Percentiles rank a stretch among this genome's conserved stretches.
Conservation (phyloP, 2,888 invertebrate genomes). For the Temnothorax ravouxi region DNA sequence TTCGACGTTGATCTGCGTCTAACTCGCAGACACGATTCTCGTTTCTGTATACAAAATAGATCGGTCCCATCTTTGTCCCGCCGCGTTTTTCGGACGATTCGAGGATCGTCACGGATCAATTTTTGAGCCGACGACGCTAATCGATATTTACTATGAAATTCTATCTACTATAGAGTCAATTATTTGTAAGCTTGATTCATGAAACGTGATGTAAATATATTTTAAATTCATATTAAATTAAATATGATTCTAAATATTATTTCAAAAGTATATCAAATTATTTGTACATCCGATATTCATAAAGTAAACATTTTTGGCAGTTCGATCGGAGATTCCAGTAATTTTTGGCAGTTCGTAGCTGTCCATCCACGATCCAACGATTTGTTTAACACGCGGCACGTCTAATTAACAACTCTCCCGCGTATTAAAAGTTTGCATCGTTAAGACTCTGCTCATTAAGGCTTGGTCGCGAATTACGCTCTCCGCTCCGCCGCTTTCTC, state of each 20-base stretch:
- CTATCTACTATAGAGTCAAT: background rate
- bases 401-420: slow-evolving; percentile 36
- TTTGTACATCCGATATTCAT: background rate
- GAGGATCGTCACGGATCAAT: slow-evolving; percentile 35
- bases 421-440: slow-evolving; percentile 35
- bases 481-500: slow-evolving; percentile 16
- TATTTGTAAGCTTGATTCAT: background rate
- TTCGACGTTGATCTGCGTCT: slow-evolving; percentile 62
- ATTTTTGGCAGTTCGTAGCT: slow-evolving; percentile 7
- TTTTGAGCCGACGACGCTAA: slow-evolving; percentile 25
- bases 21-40: slow-evolving; percentile 58
- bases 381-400: slow-evolving; percentile 16
- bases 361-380: slow-evolving; percentile 30
- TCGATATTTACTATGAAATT: slow-evolving; percentile 25
- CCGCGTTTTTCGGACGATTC: slow-evolving; percentile 17
- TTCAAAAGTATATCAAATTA: background rate
- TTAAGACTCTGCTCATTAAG: slow-evolving; percentile 40
- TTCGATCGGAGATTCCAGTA: background rate
- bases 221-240: background rate
- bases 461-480: slow-evolving; percentile 52
- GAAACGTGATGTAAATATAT: background rate
- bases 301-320: background rate
- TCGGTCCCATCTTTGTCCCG: slow-evolving; percentile 46
- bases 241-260: background rate
- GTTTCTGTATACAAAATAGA: slow-evolving; percentile 52